Percentiles rank a stretch among this genome's conserved stretches.
Conservation (phyloP, 2,888 invertebrate genomes). For the Drosophila flavopinicola region DNA sequence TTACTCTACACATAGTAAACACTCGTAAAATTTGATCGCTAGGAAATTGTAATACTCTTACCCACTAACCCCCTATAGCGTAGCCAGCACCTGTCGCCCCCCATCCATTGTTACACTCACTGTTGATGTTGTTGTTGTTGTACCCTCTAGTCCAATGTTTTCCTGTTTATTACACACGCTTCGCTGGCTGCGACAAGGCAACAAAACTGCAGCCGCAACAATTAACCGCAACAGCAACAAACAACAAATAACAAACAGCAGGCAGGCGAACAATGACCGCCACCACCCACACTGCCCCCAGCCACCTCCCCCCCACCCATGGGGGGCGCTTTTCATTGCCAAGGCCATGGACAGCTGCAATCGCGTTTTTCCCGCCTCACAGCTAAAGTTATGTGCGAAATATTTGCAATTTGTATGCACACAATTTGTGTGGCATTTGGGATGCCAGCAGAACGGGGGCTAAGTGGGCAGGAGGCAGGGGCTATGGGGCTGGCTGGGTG, state of each 20-base stretch:
- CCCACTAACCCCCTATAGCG: neutral
- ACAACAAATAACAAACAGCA: slow-evolving; percentile 14
- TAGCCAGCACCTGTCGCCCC: neutral
- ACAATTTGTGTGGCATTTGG: slow-evolving; percentile 2
- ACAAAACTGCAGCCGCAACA: slow-evolving; percentile 50
- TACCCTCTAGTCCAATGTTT: slow-evolving; percentile 8
- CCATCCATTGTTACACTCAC: no score
- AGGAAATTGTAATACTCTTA: neutral
- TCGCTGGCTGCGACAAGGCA: slow-evolving; percentile 60
- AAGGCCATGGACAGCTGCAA: slow-evolving; percentile 58
- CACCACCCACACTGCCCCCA: slow-evolving; percentile 7
- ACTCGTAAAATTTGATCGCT: neutral
- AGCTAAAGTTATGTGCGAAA: slow-evolving; percentile 30
- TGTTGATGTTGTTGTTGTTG: neutral
- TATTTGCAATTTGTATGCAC: slow-evolving; percentile 42
- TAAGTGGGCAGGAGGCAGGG: no score
- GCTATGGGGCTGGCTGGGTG: no score
- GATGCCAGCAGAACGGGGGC: neutral
- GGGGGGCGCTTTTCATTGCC: slow-evolving; percentile 66
- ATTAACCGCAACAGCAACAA: slow-evolving; percentile 40
- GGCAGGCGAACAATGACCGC: slow-evolving; percentile 44
- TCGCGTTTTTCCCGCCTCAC: slow-evolving; percentile 4
- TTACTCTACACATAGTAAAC: no score
- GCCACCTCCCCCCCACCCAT: neutral
- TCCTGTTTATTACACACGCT: slow-evolving; percentile 48